Percentiles rank a stretch among this genome's conserved stretches.
phyloP scores from a whole-genome alignment of 2,888 invertebrate genomes.

The Agriopis marginaria region DNA sequence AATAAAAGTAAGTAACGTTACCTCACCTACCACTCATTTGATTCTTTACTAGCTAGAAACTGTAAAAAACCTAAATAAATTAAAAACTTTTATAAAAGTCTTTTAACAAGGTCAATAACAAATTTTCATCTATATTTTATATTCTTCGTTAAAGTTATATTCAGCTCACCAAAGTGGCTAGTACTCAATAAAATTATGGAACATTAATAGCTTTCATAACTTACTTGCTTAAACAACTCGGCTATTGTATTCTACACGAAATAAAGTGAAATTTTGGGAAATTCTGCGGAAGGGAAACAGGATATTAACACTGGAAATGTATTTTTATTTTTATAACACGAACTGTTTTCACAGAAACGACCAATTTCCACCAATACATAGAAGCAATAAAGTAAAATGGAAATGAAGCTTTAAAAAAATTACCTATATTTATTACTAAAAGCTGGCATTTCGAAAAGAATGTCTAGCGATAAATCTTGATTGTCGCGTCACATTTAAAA shows the following conservation, averaged over 20 bases:
- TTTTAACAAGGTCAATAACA: constrained; percentile 9
- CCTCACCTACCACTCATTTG: too few species aligned
- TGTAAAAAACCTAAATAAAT: background rate
- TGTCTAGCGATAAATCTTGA: constrained; percentile 31
- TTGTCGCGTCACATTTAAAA: constrained; percentile 39
- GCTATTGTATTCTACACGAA: constrained; percentile 54
- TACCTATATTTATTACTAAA: constrained; percentile 25
- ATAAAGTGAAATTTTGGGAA: constrained; percentile 47
- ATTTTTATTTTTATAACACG: background rate
- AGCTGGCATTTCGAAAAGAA: constrained; percentile 21
- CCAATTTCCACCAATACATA: constrained; percentile 8
- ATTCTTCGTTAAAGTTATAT: constrained; percentile 39
- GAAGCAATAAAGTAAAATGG: constrained; percentile 11
- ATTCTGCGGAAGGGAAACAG: constrained; percentile 4
- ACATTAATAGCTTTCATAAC: constrained; percentile 65
- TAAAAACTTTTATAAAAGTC: background rate
- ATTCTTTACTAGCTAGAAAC: too few species aligned
- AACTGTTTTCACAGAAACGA: background rate
- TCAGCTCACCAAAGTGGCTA: constrained; percentile 47
- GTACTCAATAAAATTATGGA: constrained; percentile 54
- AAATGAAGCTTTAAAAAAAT: constrained; percentile 27
- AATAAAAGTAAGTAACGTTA: too few species aligned
- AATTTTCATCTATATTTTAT: constrained; percentile 36
- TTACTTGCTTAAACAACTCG: constrained; percentile 56
- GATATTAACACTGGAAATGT: background rate